Evolutionary conservation across 2,888 invertebrate species (phyloP).

Genomic region (Agriotes lineatus): DNA sequence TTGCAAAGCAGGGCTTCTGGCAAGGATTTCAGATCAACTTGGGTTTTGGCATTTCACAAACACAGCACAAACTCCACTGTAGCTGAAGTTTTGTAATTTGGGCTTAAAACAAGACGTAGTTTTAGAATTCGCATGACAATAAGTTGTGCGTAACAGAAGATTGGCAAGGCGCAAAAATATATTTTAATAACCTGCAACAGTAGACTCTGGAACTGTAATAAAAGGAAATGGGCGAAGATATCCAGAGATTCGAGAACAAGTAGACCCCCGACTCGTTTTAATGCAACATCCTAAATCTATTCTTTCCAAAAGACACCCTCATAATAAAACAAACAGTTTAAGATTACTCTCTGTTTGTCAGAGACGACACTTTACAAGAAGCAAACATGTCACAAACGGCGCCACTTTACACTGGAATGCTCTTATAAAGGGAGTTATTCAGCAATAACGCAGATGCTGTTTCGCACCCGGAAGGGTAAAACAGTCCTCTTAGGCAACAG

Average conservation of each 20-base stretch:
- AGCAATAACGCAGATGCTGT: slow-evolving; percentile 58
- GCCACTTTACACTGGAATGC: slow-evolving; percentile 59
- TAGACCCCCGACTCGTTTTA: slow-evolving; percentile 14
- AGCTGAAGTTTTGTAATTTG: no score
- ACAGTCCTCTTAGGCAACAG: slow-evolving; percentile 42
- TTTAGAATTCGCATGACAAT: no score
- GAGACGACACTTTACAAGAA: slow-evolving; percentile 57
- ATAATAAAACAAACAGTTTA: slow-evolving; percentile 57
- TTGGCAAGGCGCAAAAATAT: no score
- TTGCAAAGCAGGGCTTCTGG: no score
- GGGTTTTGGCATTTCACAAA: no score
- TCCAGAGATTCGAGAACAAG: slow-evolving; percentile 4
- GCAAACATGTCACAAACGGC: slow-evolving; percentile 58
- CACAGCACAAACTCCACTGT: no score
- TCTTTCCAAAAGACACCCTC: slow-evolving; percentile 49
- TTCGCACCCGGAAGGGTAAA: slow-evolving; percentile 53
- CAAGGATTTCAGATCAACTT: no score
- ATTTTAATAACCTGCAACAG: no score
- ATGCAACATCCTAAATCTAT: slow-evolving; percentile 27
- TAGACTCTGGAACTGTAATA: no score
- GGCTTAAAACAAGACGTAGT: no score
- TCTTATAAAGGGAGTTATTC: slow-evolving; percentile 58
- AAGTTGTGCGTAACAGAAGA: no score
- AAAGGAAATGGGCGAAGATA: not conserved
- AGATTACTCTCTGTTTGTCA: slow-evolving; percentile 55